These are phyloP conservation scores for Rhynchonycteris naso DNA, from an alignment of 2,797 vertebrate species.

Conservation along the genomic window DNA sequence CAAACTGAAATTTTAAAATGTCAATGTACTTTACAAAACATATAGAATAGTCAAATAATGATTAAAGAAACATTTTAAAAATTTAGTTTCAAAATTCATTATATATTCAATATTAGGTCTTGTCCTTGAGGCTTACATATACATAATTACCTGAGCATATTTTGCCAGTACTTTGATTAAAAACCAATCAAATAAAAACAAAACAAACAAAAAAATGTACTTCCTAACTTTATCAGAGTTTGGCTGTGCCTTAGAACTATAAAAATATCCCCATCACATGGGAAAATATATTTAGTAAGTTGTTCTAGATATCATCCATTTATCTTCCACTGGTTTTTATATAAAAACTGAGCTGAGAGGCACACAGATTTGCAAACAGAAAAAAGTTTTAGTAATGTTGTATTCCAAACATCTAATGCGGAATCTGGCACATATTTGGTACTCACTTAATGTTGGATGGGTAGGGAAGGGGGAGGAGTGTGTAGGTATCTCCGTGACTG, in stretches of 20 bases:
- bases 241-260: background rate
- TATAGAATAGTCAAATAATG: constrained; percentile 10
- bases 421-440: background rate
- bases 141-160: background rate
- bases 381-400: constrained; percentile 8
- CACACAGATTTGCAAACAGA: background rate
- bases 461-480: background rate
- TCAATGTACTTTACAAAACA: constrained; percentile 48
- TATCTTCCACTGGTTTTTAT: background rate
- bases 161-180: constrained; percentile 38
- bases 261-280: constrained; percentile 47
- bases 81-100: constrained; percentile 28
- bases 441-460: background rate
- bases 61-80: constrained; percentile 20
- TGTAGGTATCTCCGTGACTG: background rate
- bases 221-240: constrained; percentile 42
- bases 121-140: background rate
- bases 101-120: constrained; percentile 26
- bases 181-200: constrained; percentile 44
- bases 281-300: constrained; percentile 28
- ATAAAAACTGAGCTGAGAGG: constrained; percentile 53
- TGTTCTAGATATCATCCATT: background rate
- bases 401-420: background rate
- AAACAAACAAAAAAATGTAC: background rate
- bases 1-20: constrained; percentile 48